phyloP scores from a whole-genome alignment of 2,797 vertebrate species.

The Argyrosomus regius region DNA sequence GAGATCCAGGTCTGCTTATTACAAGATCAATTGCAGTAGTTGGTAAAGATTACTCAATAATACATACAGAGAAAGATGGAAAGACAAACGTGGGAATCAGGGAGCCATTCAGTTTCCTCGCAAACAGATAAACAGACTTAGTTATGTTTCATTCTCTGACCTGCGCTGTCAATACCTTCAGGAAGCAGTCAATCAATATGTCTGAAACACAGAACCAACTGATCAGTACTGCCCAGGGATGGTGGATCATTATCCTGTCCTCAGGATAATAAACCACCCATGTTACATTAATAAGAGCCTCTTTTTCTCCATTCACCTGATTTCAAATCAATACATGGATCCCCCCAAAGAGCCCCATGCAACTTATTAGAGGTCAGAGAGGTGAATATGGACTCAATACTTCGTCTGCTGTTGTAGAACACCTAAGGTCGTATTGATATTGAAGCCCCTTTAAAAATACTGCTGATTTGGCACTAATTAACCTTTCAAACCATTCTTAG shows the following conservation, averaged over 20 bases:
- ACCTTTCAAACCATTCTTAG: constrained; percentile 30
- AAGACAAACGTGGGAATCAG: background rate
- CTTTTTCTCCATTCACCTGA: constrained; percentile 57
- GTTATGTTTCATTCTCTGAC: constrained; percentile 26
- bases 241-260: constrained; percentile 64
- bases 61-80: background rate
- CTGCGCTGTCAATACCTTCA: constrained; percentile 46
- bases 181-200: constrained; percentile 59
- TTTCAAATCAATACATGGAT: constrained; percentile 72
- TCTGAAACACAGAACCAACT: constrained; percentile 51
- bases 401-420: constrained; percentile 58
- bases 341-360: constrained; percentile 36
- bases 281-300: constrained; percentile 67
- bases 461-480: constrained; percentile 59
- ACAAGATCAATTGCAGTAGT: background rate
- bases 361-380: constrained; percentile 57
- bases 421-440: constrained; percentile 50
- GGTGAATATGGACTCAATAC: constrained; percentile 59
- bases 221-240: constrained; percentile 61
- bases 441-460: constrained; percentile 46
- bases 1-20: background rate
- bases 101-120: constrained; percentile 13
- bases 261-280: constrained; percentile 62
- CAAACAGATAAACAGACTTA: constrained; percentile 30
- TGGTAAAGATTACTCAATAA: constrained; percentile 11